Evolutionary conservation across 2,888 invertebrate species (phyloP).

Genomic region (Alloplasta piceator): DNA sequence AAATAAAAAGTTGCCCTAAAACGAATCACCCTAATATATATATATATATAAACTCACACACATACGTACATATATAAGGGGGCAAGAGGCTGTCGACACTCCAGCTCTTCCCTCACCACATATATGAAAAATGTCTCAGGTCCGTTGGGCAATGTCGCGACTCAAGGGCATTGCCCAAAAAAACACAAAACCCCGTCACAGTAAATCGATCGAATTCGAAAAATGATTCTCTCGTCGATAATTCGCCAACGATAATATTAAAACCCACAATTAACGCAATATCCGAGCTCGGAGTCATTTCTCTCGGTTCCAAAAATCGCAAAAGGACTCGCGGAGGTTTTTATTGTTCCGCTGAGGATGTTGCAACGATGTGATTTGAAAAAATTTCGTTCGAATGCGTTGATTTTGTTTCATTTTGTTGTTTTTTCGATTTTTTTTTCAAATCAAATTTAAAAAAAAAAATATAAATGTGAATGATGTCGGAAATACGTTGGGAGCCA

Average conservation of each 20-base stretch:
- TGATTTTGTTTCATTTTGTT: slow-evolving; percentile 63
- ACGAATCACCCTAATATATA: too few relatives aligned
- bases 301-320: slow-evolving; percentile 48
- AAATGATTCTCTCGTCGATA: slow-evolving; percentile 41
- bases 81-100: slow-evolving; percentile 81
- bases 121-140: slow-evolving; percentile 44
- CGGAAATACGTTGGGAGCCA: slow-evolving; percentile 83
- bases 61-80: too few relatives aligned
- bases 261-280: background rate
- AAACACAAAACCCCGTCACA: slow-evolving; percentile 20
- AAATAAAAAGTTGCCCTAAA: too few relatives aligned
- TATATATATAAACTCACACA: too few relatives aligned
- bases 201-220: slow-evolving; percentile 52
- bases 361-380: slow-evolving; percentile 66
- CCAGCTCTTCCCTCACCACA: slow-evolving; percentile 73
- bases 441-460: slow-evolving; percentile 13
- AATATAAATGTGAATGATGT: slow-evolving; percentile 76
- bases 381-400: slow-evolving; percentile 5
- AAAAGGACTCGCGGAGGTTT: slow-evolving; percentile 65
- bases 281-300: slow-evolving; percentile 7
- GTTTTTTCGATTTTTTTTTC: slow-evolving; percentile 63
- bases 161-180: slow-evolving; percentile 12
- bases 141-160: slow-evolving; percentile 37
- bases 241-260: background rate
- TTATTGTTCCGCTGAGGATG: slow-evolving; percentile 65